phyloP scores from a whole-genome alignment of 2,113 vertebrate species.

The Channa maculata region DNA sequence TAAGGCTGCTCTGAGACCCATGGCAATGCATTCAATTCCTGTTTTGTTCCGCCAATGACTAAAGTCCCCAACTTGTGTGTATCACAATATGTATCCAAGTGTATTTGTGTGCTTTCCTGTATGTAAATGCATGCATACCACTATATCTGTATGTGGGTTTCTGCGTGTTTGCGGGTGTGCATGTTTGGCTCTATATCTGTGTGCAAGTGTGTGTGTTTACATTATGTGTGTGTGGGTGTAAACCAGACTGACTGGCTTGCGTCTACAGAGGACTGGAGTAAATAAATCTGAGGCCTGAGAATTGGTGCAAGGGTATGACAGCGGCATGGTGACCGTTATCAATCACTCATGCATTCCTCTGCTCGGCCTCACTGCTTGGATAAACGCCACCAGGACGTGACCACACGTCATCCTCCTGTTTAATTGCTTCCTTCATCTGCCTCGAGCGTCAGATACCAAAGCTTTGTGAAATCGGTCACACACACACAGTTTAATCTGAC shows the following conservation, averaged over 20 bases:
- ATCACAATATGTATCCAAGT: conserved; percentile 16
- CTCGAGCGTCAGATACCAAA: conserved; percentile 52
- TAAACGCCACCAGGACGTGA: conserved; percentile 69
- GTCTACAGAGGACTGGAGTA: conserved; percentile 70
- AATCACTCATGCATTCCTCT: conserved; percentile 77
- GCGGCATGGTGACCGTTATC: conserved; percentile 72
- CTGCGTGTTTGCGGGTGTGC: conserved; percentile 77
- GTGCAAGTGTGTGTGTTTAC: conserved; percentile 79
- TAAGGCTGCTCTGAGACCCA: conserved; percentile 36
- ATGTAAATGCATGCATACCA: conserved; percentile 63
- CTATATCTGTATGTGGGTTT: conserved; percentile 58
- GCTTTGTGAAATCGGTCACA: conserved; percentile 55
- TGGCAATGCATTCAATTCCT: conserved; percentile 39
- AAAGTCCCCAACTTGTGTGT: conserved; percentile 18
- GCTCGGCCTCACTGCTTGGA: conserved; percentile 45
- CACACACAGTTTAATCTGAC: conserved; percentile 37
- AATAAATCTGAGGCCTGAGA: conserved; percentile 77
- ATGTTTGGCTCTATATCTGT: conserved; percentile 73
- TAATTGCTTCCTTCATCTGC: conserved; percentile 83
- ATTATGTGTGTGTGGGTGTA: conserved; percentile 61
- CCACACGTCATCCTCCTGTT: conserved; percentile 61
- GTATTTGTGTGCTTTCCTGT: background rate
- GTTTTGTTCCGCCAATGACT: conserved; percentile 42
- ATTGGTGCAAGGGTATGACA: conserved; percentile 68
- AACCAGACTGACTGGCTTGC: conserved; percentile 73